phyloP scores from a whole-genome alignment of 2,888 invertebrate genomes.

The Ophion obscuratus region DNA sequence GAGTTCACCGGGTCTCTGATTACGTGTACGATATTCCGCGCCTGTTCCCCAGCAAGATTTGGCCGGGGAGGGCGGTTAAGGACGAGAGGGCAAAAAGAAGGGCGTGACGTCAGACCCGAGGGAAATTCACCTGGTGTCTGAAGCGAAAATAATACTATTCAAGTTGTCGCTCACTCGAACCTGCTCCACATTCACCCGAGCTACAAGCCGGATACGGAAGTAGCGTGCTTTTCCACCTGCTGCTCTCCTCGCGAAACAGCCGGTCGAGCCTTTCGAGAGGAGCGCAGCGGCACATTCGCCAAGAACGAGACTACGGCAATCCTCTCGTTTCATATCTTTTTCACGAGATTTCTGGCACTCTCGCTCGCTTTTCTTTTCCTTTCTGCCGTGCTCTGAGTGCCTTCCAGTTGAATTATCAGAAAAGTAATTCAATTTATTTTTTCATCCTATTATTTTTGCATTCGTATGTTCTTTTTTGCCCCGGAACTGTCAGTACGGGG shows the following conservation, averaged over 20 bases:
- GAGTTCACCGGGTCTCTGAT: constrained; percentile 41
- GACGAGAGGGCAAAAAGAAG: constrained; percentile 8
- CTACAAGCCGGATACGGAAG: constrained; percentile 25
- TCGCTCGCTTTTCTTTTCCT: constrained; percentile 11
- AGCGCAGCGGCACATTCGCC: background rate
- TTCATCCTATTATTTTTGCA: too few relatives aligned
- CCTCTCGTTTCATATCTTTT: constrained; percentile 61
- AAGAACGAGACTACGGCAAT: constrained; percentile 55
- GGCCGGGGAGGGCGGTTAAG: constrained; percentile 32
- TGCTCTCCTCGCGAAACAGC: constrained; percentile 21
- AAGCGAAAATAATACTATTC: constrained; percentile 59
- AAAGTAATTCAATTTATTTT: too few relatives aligned
- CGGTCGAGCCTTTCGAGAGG: constrained; percentile 5
- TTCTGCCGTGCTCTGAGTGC: background rate
- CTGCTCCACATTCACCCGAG: constrained; percentile 48
- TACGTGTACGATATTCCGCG: background rate
- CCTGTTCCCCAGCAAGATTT: background rate
- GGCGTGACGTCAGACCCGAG: constrained; percentile 69
- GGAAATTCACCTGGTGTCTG: constrained; percentile 72
- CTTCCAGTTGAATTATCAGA: too few relatives aligned
- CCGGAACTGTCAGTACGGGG: too few relatives aligned
- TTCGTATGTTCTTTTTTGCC: too few relatives aligned
- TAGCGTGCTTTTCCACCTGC: constrained; percentile 50
- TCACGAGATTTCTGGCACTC: constrained; percentile 35
- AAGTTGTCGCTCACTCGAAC: constrained; percentile 44